Evolutionary conservation across 2,888 invertebrate species (phyloP), one percentile per base, ranked within the genome.

Genomic region (Synergus umbraculus): DNA sequence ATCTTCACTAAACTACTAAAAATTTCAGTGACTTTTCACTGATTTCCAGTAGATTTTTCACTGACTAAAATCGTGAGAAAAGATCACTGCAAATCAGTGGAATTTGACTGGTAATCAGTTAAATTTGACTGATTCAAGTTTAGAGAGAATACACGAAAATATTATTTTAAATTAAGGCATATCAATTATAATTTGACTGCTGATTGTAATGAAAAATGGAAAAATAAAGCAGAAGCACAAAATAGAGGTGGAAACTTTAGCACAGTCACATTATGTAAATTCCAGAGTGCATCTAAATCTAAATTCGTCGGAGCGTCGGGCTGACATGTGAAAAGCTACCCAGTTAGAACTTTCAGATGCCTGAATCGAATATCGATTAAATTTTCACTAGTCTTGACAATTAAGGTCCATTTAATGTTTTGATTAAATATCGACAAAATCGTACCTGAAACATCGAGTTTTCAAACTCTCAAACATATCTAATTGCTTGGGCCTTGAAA

Each of bases 271-370:
- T 65, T 64, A 41, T 65, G 65, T 10, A 41, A 65, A 65, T 43
- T 41, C 65, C 10, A 65, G n/a, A 65, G 41, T n/a, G 43, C 7
- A n/a, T 43, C 41, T n/a, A 65, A 65, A 65, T 65, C 65, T 65
- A 65, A 65, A 65, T 65, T 65, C 41, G 65, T 65, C 41, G 37
- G 41, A 65, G 41, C 65, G 8, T 43, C n/a, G n/a, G 41, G 65
- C 37, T 43, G 15, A 65, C 15, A 65, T n/a, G n/a, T 43, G 65
- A 65, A 65, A 65, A 65, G 65, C 41, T 65, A 41, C 43, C 65
- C 13, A 15, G 64, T 13, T 65, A 65, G 65, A 65, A 65, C 41
- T 65, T 65, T 65, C 41, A 41, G 15, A 65, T n/a, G 41, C 65
- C n/a, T 65, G 41, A 65, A 41, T 65, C 65, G 41, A 65, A 65